Conservation (phyloP, 2,113 vertebrate genomes). For the Orycteropus afer region DNA sequence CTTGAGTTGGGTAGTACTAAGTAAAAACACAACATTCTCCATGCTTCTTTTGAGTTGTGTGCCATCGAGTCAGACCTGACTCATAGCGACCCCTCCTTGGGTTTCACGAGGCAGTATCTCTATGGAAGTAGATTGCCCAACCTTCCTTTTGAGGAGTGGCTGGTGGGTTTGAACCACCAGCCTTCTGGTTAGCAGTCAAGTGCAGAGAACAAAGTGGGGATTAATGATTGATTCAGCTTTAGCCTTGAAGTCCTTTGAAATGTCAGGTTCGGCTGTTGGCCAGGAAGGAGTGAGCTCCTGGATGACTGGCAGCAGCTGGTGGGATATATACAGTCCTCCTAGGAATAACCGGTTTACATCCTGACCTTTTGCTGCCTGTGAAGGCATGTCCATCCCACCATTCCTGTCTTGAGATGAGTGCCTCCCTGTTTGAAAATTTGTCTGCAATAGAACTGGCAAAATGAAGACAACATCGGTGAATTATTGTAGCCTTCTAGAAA, state of each 20-base stretch:
- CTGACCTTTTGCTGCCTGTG: background rate
- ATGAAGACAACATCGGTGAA: too few relatives aligned
- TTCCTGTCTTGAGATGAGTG: background rate
- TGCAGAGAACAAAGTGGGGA: background rate
- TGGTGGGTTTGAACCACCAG: too few relatives aligned
- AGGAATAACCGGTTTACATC: background rate
- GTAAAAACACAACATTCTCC: background rate
- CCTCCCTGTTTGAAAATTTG: background rate
- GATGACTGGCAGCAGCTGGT: background rate
- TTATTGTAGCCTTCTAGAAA: background rate
- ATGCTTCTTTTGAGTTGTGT: too few relatives aligned
- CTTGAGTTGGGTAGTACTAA: background rate
- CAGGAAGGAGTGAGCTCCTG: background rate
- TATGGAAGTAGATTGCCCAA: too few relatives aligned
- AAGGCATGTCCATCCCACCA: background rate
- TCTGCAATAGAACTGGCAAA: too few relatives aligned
- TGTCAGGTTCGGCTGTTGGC: background rate
- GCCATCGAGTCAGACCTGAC: too few relatives aligned
- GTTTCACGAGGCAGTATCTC: too few relatives aligned
- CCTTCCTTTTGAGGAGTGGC: too few relatives aligned
- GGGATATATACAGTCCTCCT: background rate
- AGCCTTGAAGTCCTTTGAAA: background rate
- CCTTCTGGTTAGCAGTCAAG: too few relatives aligned
- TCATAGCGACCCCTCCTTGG: too few relatives aligned
- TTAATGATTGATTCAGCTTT: background rate